phyloP scores from a whole-genome alignment of 30 jellyfish, hydroid and myxozoan genomes.

The Hydractinia symbiolongicarpus region DNA sequence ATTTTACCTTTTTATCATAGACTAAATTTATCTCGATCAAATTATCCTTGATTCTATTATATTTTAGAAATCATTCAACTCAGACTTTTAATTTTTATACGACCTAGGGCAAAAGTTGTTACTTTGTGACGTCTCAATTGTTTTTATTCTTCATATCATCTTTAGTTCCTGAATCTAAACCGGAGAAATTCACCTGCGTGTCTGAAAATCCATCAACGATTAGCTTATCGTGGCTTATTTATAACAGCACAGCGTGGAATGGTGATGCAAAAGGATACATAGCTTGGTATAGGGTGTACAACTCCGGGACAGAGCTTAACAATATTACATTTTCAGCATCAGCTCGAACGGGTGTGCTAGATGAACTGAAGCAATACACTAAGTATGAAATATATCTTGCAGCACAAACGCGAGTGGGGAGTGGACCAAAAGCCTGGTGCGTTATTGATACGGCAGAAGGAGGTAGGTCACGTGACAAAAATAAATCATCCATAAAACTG shows the following conservation, averaged over 20 bases:
- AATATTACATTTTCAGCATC: not conserved
- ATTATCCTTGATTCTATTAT: no score
- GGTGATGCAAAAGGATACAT: not conserved
- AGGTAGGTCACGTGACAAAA: conserved; percentile 8
- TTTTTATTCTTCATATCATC: not conserved
- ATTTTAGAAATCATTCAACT: no score
- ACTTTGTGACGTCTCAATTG: no score
- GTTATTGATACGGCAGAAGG: conserved; percentile 27
- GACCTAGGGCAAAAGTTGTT: no score
- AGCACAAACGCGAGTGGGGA: conserved; percentile 19
- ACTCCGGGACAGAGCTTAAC: not conserved
- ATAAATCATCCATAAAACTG: not conserved
- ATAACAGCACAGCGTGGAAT: conserved; percentile 15
- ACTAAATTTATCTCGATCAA: no score
- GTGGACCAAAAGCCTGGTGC: conserved; percentile 41
- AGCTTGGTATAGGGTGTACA: conserved; percentile 6
- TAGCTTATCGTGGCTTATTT: not conserved
- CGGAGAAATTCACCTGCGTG: not conserved
- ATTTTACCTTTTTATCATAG: no score
- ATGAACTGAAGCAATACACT: not conserved
- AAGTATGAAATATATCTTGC: conserved; percentile 12
- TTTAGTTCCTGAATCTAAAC: not conserved
- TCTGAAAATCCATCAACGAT: conserved; percentile 4
- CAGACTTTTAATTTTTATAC: no score
- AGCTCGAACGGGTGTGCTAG: not conserved